phyloP scores from a whole-genome alignment of 1,140 invertebrate genomes.

The Bombus difficillimus region DNA sequence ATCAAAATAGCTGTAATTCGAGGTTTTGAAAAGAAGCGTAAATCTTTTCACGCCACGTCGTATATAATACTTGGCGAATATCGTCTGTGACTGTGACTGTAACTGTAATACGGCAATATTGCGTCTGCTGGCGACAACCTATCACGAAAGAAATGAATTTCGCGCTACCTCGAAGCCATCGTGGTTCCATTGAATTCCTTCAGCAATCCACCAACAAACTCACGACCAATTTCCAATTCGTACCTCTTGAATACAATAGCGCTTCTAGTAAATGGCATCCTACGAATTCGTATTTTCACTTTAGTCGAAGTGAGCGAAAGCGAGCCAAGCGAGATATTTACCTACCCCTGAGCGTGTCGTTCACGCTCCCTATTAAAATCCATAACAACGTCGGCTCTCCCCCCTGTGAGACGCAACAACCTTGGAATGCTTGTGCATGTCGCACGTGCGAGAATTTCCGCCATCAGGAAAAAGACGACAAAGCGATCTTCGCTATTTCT shows the following conservation, averaged over 20 bases:
- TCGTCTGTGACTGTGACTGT: too few species aligned
- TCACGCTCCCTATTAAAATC: not conserved
- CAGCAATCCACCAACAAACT: not conserved
- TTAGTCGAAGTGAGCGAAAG: not conserved
- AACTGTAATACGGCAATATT: too few species aligned
- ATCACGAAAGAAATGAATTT: not conserved
- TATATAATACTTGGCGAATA: too few species aligned
- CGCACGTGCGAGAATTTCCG: constrained; percentile 36
- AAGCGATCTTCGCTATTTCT: constrained; percentile 44
- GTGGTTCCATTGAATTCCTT: not conserved
- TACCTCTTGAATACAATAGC: not conserved
- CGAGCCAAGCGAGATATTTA: not conserved
- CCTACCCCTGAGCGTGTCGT: not conserved
- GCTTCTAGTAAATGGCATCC: not conserved
- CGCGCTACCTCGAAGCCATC: not conserved
- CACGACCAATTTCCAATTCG: not conserved
- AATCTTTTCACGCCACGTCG: too few species aligned
- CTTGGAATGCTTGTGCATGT: constrained; percentile 10
- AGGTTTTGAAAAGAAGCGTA: too few species aligned
- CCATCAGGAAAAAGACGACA: constrained; percentile 27
- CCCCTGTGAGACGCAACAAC: not conserved
- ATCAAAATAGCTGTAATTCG: too few species aligned
- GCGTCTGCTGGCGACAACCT: not conserved
- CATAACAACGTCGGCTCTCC: not conserved
- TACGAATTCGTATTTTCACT: not conserved